phyloP scores from a whole-genome alignment of 2,888 invertebrate genomes.

The Drosophila birchii region DNA sequence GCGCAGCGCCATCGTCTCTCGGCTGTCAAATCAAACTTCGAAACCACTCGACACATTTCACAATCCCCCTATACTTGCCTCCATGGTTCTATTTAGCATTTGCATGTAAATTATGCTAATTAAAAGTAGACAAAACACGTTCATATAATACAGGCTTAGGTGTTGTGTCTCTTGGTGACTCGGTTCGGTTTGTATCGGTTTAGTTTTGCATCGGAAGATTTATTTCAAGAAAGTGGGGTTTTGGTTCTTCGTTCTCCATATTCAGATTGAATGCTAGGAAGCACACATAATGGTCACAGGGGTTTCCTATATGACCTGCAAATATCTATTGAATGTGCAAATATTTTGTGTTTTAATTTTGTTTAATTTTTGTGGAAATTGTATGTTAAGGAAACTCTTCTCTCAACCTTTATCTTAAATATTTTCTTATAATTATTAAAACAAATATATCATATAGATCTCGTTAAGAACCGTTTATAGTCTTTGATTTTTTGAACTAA shows the following conservation, averaged over 20 bases:
- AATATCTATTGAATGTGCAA: no score
- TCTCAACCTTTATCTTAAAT: no score
- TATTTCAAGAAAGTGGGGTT: constrained; percentile 23
- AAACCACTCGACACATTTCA: constrained; percentile 69
- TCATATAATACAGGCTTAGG: constrained; percentile 62
- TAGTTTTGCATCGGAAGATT: constrained; percentile 27
- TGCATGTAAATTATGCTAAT: constrained; percentile 76
- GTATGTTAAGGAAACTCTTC: no score
- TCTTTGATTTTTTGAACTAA: not conserved
- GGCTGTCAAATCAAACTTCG: constrained; percentile 71
- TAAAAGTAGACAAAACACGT: constrained; percentile 76
- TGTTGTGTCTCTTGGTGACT: constrained; percentile 40
- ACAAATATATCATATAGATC: not conserved
- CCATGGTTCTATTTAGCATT: constrained; percentile 70
- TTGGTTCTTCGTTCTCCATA: constrained; percentile 7
- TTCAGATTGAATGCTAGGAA: constrained; percentile 10
- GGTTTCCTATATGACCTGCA: no score
- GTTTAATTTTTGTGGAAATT: no score
- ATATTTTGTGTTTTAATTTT: no score
- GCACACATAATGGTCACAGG: constrained; percentile 10
- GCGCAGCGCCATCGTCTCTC: constrained; percentile 35
- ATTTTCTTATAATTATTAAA: not conserved
- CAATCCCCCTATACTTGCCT: constrained; percentile 34
- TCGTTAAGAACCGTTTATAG: not conserved
- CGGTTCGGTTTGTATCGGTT: constrained; percentile 19